Evolutionary conservation across 1,140 invertebrate species (phyloP).

Genomic region (Caenorhabditis tropicalis): DNA sequence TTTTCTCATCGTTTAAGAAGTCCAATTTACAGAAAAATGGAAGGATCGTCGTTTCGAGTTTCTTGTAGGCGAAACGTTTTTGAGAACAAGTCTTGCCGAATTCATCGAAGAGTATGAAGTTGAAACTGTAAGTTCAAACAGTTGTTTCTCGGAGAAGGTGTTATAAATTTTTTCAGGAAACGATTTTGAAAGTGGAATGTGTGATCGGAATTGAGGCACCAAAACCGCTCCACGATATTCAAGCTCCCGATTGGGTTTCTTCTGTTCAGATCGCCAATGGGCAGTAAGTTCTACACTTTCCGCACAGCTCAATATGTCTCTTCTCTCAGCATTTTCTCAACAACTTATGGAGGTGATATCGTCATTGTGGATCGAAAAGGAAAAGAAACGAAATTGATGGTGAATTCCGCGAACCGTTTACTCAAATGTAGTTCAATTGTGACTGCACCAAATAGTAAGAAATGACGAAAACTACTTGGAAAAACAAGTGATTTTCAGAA

Average conservation of each 20-base stretch:
- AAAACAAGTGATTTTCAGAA: neutral
- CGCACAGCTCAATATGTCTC: neutral
- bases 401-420: constrained; percentile 49
- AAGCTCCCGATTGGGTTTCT: constrained; percentile 65
- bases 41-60: constrained; percentile 64
- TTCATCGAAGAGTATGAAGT: constrained; percentile 62
- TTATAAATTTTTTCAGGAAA: constrained; percentile 53
- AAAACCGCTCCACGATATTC: constrained; percentile 60
- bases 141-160: neutral
- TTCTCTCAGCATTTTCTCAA: constrained; percentile 64
- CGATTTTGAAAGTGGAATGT: constrained; percentile 64
- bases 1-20: constrained; percentile 7
- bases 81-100: constrained; percentile 60
- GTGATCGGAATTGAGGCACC: constrained; percentile 62
- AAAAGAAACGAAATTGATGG: neutral
- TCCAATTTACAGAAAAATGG: constrained; percentile 61
- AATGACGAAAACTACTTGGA: neutral
- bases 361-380: constrained; percentile 57
- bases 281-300: constrained; percentile 52
- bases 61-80: constrained; percentile 61
- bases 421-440: constrained; percentile 44
- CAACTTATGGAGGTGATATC: constrained; percentile 64
- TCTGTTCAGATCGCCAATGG: constrained; percentile 53
- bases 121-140: constrained; percentile 38
- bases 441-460: neutral